Evolutionary conservation across 2,888 invertebrate genomes (phyloP).

Genomic region (Lepidocyrtinus sp.): DNA sequence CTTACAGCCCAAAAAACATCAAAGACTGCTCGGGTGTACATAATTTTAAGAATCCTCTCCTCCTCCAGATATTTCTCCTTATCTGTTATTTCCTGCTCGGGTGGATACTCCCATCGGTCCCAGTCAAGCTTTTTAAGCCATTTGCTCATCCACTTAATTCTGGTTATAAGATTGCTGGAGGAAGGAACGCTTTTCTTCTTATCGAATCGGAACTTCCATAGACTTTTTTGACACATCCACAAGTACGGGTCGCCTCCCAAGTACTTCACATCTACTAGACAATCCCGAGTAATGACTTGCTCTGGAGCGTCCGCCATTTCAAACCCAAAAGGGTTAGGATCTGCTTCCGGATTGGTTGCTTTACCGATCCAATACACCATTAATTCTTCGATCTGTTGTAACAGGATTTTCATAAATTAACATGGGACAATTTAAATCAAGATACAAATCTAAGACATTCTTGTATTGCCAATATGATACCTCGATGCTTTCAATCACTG

Average conservation of each 20-base stretch:
- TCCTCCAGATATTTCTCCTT: not conserved
- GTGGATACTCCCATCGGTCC: conserved; percentile 47
- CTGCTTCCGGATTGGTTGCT: not conserved
- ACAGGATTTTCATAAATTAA: too few relatives aligned
- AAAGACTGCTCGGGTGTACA: conserved; percentile 34
- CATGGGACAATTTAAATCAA: too few relatives aligned
- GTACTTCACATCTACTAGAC: conserved; percentile 14
- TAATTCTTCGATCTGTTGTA: conserved; percentile 36
- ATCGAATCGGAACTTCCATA: conserved; percentile 19
- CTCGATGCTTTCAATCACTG: conserved; percentile 8
- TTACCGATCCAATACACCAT: conserved; percentile 33
- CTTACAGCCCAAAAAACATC: conserved; percentile 52
- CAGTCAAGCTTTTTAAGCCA: conserved; percentile 37
- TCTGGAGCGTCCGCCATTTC: conserved; percentile 11
- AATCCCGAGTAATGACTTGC: conserved; percentile 7
- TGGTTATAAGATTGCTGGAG: not conserved
- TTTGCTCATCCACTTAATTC: conserved; percentile 20
- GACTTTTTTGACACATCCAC: conserved; percentile 14
- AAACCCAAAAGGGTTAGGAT: not conserved
- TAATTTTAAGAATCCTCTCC: conserved; percentile 20
- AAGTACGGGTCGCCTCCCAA: not conserved
- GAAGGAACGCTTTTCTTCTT: not conserved
- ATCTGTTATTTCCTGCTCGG: not conserved
- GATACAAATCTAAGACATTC: too few relatives aligned
- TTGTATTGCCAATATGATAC: too few relatives aligned